Evolutionary conservation across 2,113 vertebrate species (phyloP), one percentile per base, ranked within the genome.

Genomic region (Corythaixoides concolor): DNA sequence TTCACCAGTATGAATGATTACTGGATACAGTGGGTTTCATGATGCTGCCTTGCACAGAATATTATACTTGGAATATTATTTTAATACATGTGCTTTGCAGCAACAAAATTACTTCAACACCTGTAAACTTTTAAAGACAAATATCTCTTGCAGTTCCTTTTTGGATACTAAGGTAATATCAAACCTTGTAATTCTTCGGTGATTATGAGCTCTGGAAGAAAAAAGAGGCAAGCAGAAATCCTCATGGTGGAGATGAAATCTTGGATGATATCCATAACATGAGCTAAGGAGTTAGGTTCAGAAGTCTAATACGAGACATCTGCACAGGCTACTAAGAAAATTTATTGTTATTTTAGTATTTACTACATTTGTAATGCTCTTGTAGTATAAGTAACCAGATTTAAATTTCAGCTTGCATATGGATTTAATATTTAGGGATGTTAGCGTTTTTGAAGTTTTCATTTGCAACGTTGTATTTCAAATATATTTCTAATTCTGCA

Each of bases 261-360:
- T 86, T 80, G 41, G 78, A 69, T 89, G 79, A 9, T 94, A 77
- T 59, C 69, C 1, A 13, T 81, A 95, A 62, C 55, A 37, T 90
- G 88, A 95, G 52, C 50, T 85, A 75, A 68, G 66, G 47, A 81
- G n/a, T 59, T 86, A 30, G 27, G 74, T 89, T 90, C 87, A 67
- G 88, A 91, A 96, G 85, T 56, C 66, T 97, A 90, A 95, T 94
- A 45, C 30, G 79, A 97, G 95, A 87, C 89, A 95, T 91, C 70
- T 95, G 82, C 86, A 75, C 30, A 85, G 80, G 83, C 85, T 96
- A 72, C 74, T 93, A 52, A 64, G 90, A 93, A 88, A 93, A 90
- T 95, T 68, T 96, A 91, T 90, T 96, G 49, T 68, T 76, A 86
- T 83, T 93, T 90, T 96, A 88, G 73, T 97, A 88, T 93, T 96